Percentiles rank a stretch among this genome's conserved stretches.
Evolutionary conservation across 2,113 vertebrate species (phyloP).

Genomic region (Apodemus speciosus): DNA sequence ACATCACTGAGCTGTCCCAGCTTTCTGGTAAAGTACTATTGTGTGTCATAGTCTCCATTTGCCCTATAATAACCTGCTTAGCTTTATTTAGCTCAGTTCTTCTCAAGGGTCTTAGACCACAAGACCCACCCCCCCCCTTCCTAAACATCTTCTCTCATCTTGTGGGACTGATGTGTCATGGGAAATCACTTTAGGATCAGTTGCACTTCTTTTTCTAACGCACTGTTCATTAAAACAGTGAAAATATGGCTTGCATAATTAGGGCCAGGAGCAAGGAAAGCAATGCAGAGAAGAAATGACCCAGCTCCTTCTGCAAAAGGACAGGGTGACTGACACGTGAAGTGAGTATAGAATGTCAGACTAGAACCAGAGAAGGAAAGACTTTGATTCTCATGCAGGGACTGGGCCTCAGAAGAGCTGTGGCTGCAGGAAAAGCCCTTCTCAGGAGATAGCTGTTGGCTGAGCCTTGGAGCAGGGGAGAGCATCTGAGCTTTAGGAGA

Average conservation of each 20-base stretch:
- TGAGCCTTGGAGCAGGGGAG: neutral
- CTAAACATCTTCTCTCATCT: neutral
- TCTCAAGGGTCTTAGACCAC: neutral
- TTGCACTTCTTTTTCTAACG: neutral
- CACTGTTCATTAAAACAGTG: neutral
- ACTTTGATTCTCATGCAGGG: neutral
- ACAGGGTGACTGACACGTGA: accelerated
- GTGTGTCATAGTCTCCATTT: neutral
- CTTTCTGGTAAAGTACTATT: neutral
- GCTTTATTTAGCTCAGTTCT: neutral
- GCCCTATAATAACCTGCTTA: neutral
- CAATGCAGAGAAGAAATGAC: neutral
- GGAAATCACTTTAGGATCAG: neutral
- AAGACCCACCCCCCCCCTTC: neutral
- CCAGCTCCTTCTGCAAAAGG: neutral
- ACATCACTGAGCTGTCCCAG: neutral
- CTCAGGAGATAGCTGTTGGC: neutral
- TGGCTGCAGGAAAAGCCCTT: neutral
- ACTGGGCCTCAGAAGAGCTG: too few relatives aligned
- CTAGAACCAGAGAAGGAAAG: neutral
- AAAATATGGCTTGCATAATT: neutral
- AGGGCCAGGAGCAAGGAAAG: neutral
- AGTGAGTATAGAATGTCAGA: neutral
- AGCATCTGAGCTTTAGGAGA: neutral
- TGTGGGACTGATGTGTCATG: neutral